Percentiles rank a stretch among this genome's conserved stretches.
phyloP scores from a whole-genome alignment of 2,113 vertebrate genomes.

The human region GRCh38 chr1:171572501-171573000 shows the following conservation, averaged over 20 bases:
- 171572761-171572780: neutral
- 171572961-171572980: neutral
- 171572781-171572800: neutral
- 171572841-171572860: neutral
- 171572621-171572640: neutral
- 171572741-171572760: neutral
- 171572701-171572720: neutral
- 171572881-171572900: constrained; percentile 31
- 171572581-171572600: neutral
- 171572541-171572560: neutral
- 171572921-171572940: neutral
- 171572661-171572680: neutral
- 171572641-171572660: neutral
- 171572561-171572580: neutral
- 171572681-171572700: neutral
- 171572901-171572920: neutral
- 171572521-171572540: neutral
- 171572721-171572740: neutral
- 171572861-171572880: neutral
- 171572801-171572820: neutral
- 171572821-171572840: neutral
- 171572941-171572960: neutral
- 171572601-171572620: neutral
- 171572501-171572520: neutral
- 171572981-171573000: neutral